Evolutionary conservation across 2,797 vertebrate genomes (phyloP), one percentile per base, ranked within the genome.

Genomic region (Thamnophis elegans): DNA sequence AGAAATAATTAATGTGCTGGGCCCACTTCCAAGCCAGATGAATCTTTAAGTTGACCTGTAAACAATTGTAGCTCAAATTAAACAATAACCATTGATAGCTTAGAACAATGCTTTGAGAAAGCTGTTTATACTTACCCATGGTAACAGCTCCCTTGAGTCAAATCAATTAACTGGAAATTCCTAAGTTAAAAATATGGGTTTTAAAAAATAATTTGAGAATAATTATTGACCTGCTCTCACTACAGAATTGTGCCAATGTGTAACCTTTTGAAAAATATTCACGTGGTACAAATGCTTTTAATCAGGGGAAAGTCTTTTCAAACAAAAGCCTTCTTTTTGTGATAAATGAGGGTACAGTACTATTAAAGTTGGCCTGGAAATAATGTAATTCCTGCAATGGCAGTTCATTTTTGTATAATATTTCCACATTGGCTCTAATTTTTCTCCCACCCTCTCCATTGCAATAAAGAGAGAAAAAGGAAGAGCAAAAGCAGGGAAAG

Each of bases 31-130:
- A 90, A 58, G 25, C 14, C 42, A 47, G 56, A 18, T 18, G 6
- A 65, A 86, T 86, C 59, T 90, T 92, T 73, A 68, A 32, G 54
- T 68, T 86, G 26, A 56, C 88, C 53, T 87, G 65, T 89, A 92
- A 92, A 89, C 42, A 92, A 87, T 9, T 86, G 78, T 11, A 86
- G 25, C 87, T 92, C 14, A 88, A 54, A 68, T 28, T 68, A 89
- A 92, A 92, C 78, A 86, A 68, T 85, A 85, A 51, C 73, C 55
- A 89, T 55, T 18, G 59, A 91, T 54, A 87, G 51, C 47, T 55
- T 55, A 85, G 7, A 92, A 92, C 82, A 89, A 85, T 90, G 92
- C 26, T 68, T 68, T 68, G 51, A 55, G 82, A 36, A 28, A 25
- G 8, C 18, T 53, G 16, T 28, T 78, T 89, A 36, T 36, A 86